Percentiles rank a stretch among this genome's conserved stretches.
Evolutionary conservation across 2,888 invertebrate genomes (phyloP).

Genomic region (Leptinotarsa tumamoca): DNA sequence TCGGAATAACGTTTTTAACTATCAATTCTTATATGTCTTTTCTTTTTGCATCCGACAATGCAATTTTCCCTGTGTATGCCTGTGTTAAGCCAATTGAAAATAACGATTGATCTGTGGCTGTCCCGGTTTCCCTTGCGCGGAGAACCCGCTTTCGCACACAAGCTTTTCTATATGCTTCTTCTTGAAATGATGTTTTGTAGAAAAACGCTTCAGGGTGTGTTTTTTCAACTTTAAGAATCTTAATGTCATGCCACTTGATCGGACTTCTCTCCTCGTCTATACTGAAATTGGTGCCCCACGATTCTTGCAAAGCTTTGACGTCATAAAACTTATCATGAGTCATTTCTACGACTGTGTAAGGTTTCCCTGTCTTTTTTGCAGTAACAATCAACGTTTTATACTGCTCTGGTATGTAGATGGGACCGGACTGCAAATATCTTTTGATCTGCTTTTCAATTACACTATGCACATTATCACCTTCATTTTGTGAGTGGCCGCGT

Average conservation of each 20-base stretch:
- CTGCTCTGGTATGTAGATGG: conserved; percentile 13
- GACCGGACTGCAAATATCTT: conserved; percentile 6
- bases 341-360: conserved; percentile 43
- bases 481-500: conserved; percentile 22
- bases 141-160: conserved; percentile 6
- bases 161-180: conserved; percentile 18
- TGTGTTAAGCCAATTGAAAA: conserved; percentile 6
- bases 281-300: conserved; percentile 47
- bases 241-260: conserved; percentile 47
- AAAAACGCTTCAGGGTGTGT: conserved; percentile 21
- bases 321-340: conserved; percentile 41
- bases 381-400: conserved; percentile 2
- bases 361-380: conserved; percentile 1
- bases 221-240: conserved; percentile 47
- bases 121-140: background rate
- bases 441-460: conserved; percentile 21
- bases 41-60: background rate
- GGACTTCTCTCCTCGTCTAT: conserved; percentile 43
- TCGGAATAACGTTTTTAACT: background rate
- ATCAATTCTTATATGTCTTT: background rate
- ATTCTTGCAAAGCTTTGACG: conserved; percentile 45
- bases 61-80: conserved; percentile 14
- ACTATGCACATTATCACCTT: conserved; percentile 25
- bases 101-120: background rate
- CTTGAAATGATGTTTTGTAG: conserved; percentile 32